These are phyloP conservation scores for Drosophila glabriapex DNA, from an alignment of 2,888 invertebrate genomes.

Conservation along the genomic window DNA sequence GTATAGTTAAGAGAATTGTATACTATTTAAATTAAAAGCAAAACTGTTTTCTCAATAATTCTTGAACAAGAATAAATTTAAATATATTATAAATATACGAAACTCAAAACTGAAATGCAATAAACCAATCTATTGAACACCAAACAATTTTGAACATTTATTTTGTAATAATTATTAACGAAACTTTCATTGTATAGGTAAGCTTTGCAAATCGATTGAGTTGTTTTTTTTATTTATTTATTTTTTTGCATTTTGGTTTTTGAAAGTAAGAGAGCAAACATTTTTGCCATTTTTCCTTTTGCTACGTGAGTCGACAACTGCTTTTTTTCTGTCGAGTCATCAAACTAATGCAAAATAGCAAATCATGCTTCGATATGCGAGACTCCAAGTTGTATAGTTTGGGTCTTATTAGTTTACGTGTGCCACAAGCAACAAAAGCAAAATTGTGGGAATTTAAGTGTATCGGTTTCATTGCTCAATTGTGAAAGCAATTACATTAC, in stretches of 20 bases:
- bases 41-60: slow-evolving; percentile 77
- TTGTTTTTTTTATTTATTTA: slow-evolving; percentile 5
- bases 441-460: slow-evolving; percentile 11
- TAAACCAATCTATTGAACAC: slow-evolving; percentile 79
- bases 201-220: slow-evolving; percentile 2
- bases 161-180: not conserved
- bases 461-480: slow-evolving; percentile 49
- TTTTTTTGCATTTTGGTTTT: slow-evolving; percentile 4
- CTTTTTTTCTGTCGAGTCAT: slow-evolving; percentile 28
- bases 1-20: slow-evolving; percentile 79
- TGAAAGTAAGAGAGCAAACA: not conserved
- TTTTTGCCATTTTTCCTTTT: slow-evolving; percentile 5
- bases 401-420: slow-evolving; percentile 2
- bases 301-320: slow-evolving; percentile 7
- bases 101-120: slow-evolving; percentile 74
- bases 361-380: slow-evolving; percentile 24
- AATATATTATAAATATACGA: slow-evolving; percentile 75
- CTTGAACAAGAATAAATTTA: slow-evolving; percentile 71
- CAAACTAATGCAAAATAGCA: slow-evolving; percentile 33
- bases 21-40: slow-evolving; percentile 72
- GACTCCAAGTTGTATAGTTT: slow-evolving; percentile 8
- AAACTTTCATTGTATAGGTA: not conserved
- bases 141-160: slow-evolving; percentile 33
- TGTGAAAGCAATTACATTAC: slow-evolving; percentile 62
- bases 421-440: not conserved